Evolutionary conservation across 1,140 invertebrate genomes (phyloP), one percentile per base, ranked within the genome.

Genomic region (Ceratitis capitata): DNA sequence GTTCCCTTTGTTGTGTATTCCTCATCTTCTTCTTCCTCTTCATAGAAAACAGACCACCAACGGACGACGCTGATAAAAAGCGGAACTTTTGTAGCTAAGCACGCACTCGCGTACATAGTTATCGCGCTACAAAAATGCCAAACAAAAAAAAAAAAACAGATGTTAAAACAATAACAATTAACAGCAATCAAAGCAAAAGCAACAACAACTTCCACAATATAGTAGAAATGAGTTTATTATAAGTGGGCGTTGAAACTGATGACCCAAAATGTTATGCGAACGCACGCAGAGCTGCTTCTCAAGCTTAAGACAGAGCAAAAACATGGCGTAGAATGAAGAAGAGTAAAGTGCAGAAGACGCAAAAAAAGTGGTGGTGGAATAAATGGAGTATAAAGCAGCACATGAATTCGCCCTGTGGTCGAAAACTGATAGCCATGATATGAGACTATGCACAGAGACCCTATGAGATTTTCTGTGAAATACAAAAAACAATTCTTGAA

Each of bases 171-270:
- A 35, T 69, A 39, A 69, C 61, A 69, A 69, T 69, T 69, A 69
- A 69, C 61, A 39, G n/a, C 32, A 69, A 39, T 69, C 35, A 39
- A 19, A 58, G 19, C 61, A 64, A 32, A 12, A 64, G 35, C 29
- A 35, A n/a, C 61, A 64, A 26, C 47, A 49, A n/a, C 19, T 23
- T 6, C 16, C 2, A 56, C 1, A 58, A 0, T 7, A 58, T 29
- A 58, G 12, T 26, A 61, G 14, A 23, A 61, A 61, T 61, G 58
- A 35, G 32, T n/a, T 69, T 35, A n/a, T 39, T 69, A 35, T 69
- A 35, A 35, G 61, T 69, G 61, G 61, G 61, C 61, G 61, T 69
- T 69, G 61, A 69, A 69, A 35, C 39, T 69, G 61, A 69, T 69
- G 61, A 69, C 61, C 61, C 61, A 69, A 69, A 69, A 69, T 69